Conservation (phyloP, 1,140 invertebrate genomes). For the Pygmarrhopalites habei region DNA sequence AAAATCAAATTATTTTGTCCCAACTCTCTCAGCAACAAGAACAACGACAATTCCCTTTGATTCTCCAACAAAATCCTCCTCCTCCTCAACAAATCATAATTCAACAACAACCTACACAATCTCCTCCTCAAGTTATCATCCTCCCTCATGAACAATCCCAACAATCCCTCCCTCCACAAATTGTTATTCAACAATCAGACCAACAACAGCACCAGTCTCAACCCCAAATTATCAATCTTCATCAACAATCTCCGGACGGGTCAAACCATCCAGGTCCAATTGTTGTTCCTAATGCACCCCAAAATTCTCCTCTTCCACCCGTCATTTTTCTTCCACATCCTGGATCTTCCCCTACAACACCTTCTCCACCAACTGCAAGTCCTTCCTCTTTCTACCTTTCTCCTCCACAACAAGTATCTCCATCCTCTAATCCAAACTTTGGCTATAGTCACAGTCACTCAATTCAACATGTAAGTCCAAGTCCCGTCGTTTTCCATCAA, state of each 20-base stretch:
- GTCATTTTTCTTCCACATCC: not conserved
- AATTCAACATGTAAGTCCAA: too few species aligned
- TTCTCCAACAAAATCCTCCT: not conserved
- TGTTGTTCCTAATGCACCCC: not conserved
- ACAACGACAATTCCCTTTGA: not conserved
- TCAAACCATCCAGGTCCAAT: not conserved
- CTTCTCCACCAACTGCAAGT: not conserved
- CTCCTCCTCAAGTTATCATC: not conserved
- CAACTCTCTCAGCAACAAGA: not conserved
- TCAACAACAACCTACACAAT: not conserved
- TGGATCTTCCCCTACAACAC: not conserved
- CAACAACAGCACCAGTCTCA: not conserved
- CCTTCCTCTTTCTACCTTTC: not conserved
- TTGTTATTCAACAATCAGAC: not conserved
- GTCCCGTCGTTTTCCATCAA: not conserved
- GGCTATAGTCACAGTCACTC: too few species aligned
- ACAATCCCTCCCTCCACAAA: not conserved
- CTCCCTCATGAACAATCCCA: not conserved
- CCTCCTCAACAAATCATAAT: not conserved
- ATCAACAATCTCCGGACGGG: not conserved
- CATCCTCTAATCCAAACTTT: too few species aligned
- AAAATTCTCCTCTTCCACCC: not conserved
- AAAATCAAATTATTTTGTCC: too few species aligned
- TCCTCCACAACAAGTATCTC: not conserved
- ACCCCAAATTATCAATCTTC: not conserved